Conservation (phyloP, 2,113 vertebrate species). For the Ciconia boyciana region DNA sequence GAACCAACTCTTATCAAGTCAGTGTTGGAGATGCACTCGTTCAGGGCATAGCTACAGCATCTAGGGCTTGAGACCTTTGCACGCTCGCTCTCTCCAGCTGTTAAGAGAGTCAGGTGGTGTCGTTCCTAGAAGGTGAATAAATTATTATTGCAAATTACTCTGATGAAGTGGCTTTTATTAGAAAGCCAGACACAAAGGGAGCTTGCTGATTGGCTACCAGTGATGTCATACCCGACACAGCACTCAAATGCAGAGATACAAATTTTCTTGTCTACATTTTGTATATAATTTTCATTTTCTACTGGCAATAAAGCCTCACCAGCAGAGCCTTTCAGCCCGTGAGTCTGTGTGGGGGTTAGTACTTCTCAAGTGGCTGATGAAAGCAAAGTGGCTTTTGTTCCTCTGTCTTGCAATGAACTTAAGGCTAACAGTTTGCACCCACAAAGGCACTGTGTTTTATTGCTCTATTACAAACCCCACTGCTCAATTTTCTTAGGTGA, state of each 20-base stretch:
- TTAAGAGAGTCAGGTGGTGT: neutral
- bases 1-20: neutral
- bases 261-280: neutral
- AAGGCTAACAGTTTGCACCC: slow-evolving; percentile 22
- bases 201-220: slow-evolving; percentile 56
- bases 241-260: neutral
- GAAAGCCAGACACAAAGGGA: slow-evolving; percentile 61
- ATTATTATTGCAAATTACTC: slow-evolving; percentile 53
- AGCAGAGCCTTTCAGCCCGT: neutral
- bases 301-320: neutral
- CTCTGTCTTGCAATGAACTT: neutral
- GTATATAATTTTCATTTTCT: slow-evolving; percentile 34
- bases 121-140: slow-evolving; percentile 41
- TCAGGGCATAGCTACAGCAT: neutral
- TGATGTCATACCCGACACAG: slow-evolving; percentile 67
- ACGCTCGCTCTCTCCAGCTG: neutral
- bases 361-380: neutral
- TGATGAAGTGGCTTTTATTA: slow-evolving; percentile 62
- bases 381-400: slow-evolving; percentile 40
- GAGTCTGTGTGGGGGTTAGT: neutral
- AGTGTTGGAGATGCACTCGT: neutral
- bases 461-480: neutral
- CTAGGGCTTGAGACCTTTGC: neutral
- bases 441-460: neutral
- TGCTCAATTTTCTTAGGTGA: neutral